A percentile compares a stretch with the other conserved stretches of the same genome.
These are phyloP conservation scores for Acanthosepion lycidas DNA, from an alignment of 2,888 invertebrate species.

Conservation along the genomic window DNA sequence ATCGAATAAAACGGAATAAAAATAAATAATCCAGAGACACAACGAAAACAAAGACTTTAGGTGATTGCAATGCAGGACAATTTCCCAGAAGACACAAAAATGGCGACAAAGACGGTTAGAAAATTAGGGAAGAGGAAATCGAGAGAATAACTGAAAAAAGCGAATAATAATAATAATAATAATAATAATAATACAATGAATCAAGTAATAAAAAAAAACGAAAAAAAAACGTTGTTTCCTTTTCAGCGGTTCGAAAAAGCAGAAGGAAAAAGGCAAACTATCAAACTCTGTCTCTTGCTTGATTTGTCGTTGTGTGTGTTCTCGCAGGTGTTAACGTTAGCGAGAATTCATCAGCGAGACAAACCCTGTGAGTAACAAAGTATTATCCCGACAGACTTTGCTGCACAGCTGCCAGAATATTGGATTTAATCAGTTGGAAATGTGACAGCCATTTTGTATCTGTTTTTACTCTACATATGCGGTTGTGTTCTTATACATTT, in stretches of 20 bases:
- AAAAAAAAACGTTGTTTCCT: background rate
- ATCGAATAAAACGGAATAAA: no score
- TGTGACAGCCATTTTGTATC: background rate
- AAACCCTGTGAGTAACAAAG: constrained; percentile 11
- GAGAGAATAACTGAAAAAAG: background rate
- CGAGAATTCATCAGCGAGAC: constrained; percentile 33
- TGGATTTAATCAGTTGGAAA: constrained; percentile 1
- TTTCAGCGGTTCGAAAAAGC: background rate
- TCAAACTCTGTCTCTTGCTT: background rate
- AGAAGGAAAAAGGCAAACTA: background rate
- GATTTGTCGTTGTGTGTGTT: background rate
- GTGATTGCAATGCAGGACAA: background rate
- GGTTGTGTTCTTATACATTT: background rate
- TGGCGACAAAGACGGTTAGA: background rate
- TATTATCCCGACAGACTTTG: constrained; percentile 33
- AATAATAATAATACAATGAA: no score
- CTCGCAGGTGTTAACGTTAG: constrained; percentile 21
- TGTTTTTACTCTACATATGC: background rate
- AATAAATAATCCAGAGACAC: no score
- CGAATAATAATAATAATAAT: background rate
- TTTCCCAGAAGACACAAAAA: background rate
- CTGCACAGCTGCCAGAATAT: background rate
- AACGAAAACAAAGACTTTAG: background rate
- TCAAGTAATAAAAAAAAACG: background rate
- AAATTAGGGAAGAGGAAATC: background rate